These are phyloP conservation scores for Callorhinus ursinus DNA, from an alignment of 2,113 vertebrate genomes.

Conservation along the genomic window DNA sequence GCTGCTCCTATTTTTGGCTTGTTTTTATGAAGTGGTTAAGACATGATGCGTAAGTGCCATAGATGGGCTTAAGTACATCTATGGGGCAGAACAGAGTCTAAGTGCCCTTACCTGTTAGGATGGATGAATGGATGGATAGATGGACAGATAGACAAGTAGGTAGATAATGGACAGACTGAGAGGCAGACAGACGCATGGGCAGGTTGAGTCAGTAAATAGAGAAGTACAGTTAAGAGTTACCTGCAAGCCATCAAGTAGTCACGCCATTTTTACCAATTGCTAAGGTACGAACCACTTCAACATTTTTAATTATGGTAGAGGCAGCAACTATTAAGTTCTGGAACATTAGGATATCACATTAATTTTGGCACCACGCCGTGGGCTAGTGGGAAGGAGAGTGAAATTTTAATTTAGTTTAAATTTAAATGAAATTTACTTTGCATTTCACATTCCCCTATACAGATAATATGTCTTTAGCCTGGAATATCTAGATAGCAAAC, in stretches of 20 bases:
- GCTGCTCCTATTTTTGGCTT: background rate
- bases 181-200: background rate
- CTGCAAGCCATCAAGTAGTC: background rate
- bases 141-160: background rate
- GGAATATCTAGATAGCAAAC: background rate
- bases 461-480: background rate
- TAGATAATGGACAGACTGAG: background rate
- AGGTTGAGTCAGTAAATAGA: background rate
- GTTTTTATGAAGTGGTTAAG: slow-evolving; percentile 3
- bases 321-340: background rate
- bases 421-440: background rate
- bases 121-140: background rate
- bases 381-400: background rate
- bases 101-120: background rate
- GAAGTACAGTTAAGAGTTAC: background rate
- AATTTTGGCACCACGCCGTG: background rate
- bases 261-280: background rate
- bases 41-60: background rate
- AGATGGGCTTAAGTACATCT: background rate
- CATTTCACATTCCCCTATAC: background rate
- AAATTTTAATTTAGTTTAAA: slow-evolving; percentile 2
- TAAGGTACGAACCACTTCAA: background rate
- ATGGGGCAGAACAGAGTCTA: background rate
- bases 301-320: background rate
- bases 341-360: background rate